Evolutionary conservation across 2,797 vertebrate species (phyloP).

Genomic region (Argentina silus): DNA sequence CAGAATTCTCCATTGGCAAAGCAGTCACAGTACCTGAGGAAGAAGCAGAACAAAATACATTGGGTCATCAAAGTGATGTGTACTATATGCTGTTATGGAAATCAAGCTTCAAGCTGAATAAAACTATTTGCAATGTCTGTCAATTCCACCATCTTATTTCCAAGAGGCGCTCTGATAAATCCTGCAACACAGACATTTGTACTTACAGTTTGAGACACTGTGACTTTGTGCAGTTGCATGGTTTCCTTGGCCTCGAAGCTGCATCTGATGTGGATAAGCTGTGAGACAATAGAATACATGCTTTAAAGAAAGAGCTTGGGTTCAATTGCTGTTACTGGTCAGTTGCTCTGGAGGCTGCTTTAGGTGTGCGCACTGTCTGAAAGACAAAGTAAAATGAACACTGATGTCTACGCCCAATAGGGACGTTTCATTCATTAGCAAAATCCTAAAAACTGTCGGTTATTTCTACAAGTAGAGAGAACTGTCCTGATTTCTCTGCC

Average conservation of each 20-base stretch:
- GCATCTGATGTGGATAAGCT: constrained; percentile 83
- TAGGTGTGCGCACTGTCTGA: no score
- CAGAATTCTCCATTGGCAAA: constrained; percentile 99
- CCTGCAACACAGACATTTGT: not conserved
- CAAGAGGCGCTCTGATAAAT: no score
- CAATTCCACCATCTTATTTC: no score
- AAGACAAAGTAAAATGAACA: no score
- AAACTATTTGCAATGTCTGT: no score
- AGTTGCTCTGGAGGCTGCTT: no score
- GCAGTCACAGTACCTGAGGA: constrained; percentile 94
- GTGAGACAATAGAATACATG: constrained; percentile 2
- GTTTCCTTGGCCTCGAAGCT: constrained; percentile 91
- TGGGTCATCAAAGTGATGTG: not conserved
- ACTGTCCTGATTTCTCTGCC: not conserved
- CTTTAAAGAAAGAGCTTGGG: no score
- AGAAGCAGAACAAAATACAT: not conserved
- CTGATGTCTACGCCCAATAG: not conserved
- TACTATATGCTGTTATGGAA: not conserved
- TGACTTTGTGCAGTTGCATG: constrained; percentile 98
- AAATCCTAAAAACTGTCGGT: no score
- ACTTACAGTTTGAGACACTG: constrained; percentile 98
- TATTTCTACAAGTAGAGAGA: not conserved
- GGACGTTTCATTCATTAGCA: not conserved
- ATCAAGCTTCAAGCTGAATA: no score
- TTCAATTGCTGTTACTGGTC: no score